Percentiles rank a stretch among this genome's conserved stretches.
Conservation (phyloP, 1,140 invertebrate genomes). For the Drosophila mauritiana region DNA sequence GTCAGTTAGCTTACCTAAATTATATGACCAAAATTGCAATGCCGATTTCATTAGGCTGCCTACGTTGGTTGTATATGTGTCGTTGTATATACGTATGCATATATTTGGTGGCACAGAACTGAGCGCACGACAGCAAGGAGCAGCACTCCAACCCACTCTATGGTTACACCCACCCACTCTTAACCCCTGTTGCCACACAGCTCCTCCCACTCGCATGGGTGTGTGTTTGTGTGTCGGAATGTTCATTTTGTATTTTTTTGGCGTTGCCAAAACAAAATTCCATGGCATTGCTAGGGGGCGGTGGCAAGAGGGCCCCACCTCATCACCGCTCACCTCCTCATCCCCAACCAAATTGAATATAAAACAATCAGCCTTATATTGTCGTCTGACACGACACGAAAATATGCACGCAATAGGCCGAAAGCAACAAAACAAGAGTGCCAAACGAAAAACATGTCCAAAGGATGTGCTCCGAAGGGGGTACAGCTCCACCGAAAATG, state of each 20-base stretch:
- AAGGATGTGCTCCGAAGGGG: not conserved
- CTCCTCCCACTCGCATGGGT: not conserved
- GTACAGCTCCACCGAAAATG: conserved; percentile 11
- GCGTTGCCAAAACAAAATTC: conserved; percentile 78
- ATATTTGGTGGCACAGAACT: conserved; percentile 26
- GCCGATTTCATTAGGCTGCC: conserved; percentile 41
- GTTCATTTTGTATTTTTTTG: conserved; percentile 55
- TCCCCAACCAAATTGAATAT: conserved; percentile 65
- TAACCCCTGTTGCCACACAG: conserved; percentile 9
- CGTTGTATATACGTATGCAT: not conserved
- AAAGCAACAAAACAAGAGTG: conserved; percentile 6
- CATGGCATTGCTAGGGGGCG: conserved; percentile 50
- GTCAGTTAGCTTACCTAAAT: conserved; percentile 26
- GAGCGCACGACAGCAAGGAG: not conserved
- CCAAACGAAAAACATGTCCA: not conserved
- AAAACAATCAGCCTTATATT: conserved; percentile 77
- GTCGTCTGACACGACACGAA: conserved; percentile 75
- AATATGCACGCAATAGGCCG: conserved; percentile 17
- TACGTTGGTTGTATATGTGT: not conserved
- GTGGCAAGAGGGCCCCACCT: conserved; percentile 10
- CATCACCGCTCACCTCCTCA: conserved; percentile 1
- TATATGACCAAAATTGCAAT: conserved; percentile 45
- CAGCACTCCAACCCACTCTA: conserved; percentile 13
- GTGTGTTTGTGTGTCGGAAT: conserved; percentile 51
- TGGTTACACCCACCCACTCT: conserved; percentile 13